Percentiles rank a stretch among this genome's conserved stretches.
Conservation (phyloP, 2,888 invertebrate species). For the Acronicta leporina region DNA sequence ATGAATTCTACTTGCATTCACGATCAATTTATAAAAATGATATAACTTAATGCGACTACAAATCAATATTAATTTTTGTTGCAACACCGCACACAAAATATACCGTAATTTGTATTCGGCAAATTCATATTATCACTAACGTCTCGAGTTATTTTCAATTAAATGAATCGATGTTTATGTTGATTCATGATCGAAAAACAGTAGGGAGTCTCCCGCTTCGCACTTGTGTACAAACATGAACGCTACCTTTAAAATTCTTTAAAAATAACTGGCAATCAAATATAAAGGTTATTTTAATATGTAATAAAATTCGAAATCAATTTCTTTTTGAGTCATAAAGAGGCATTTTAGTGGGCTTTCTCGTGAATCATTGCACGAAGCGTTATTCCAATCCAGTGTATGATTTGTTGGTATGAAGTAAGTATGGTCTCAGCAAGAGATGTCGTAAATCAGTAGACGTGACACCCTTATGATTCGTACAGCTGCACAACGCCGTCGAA, state of each 20-base stretch:
- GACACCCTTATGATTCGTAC: slow-evolving; percentile 77
- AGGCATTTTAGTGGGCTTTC: slow-evolving; percentile 75
- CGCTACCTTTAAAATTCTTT: slow-evolving; percentile 64
- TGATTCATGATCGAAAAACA: slow-evolving; percentile 76
- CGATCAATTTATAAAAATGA: slow-evolving; percentile 46
- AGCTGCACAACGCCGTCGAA: slow-evolving; percentile 73
- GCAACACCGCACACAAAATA: slow-evolving; percentile 55
- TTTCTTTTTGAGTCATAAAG: slow-evolving; percentile 82
- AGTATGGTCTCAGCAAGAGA: slow-evolving; percentile 80
- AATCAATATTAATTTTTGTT: slow-evolving; percentile 58
- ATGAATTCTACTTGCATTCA: slow-evolving; percentile 26
- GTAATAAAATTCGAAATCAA: slow-evolving; percentile 87
- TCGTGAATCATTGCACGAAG: slow-evolving; percentile 74
- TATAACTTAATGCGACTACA: slow-evolving; percentile 52
- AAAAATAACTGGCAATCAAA: slow-evolving; percentile 79
- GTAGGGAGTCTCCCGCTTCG: slow-evolving; percentile 70
- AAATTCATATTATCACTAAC: slow-evolving; percentile 60
- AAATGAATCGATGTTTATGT: slow-evolving; percentile 77
- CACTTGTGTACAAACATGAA: slow-evolving; percentile 55
- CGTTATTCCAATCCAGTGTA: slow-evolving; percentile 67
- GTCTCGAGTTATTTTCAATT: slow-evolving; percentile 76
- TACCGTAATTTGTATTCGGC: slow-evolving; percentile 62
- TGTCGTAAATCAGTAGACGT: slow-evolving; percentile 80
- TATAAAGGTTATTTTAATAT: slow-evolving; percentile 86
- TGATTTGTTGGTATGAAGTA: slow-evolving; percentile 81